Conservation (phyloP, 2,888 invertebrate species). For the Allolobophora icterica region DNA sequence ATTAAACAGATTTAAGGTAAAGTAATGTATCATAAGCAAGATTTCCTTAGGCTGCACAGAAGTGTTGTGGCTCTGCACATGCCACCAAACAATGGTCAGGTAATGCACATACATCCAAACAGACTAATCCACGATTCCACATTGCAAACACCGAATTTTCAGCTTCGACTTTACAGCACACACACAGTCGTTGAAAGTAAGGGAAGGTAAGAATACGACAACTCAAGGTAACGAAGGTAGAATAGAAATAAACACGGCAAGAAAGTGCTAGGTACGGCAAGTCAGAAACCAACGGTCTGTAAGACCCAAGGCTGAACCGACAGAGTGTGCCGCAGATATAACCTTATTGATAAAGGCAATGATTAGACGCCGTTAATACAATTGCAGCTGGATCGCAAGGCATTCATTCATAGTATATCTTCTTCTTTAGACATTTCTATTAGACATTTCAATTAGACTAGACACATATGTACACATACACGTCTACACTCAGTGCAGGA, state of each 20-base stretch:
- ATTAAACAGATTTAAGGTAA: too few relatives aligned
- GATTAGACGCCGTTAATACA: neutral
- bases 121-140: too few relatives aligned
- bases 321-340: neutral
- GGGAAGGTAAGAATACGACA: neutral
- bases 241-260: neutral
- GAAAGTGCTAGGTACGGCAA: neutral
- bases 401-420: neutral
- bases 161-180: too few relatives aligned
- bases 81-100: too few relatives aligned
- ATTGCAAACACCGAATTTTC: too few relatives aligned
- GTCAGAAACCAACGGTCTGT: neutral
- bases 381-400: neutral
- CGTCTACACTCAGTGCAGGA: too few relatives aligned
- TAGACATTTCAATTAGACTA: neutral
- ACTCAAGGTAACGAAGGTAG: neutral
- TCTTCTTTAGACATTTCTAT: neutral
- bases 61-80: too few relatives aligned
- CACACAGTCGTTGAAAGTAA: neutral
- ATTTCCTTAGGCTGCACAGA: too few relatives aligned
- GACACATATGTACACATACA: too few relatives aligned
- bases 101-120: too few relatives aligned
- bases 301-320: neutral
- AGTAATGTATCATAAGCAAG: neutral
- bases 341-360: neutral